Conservation (phyloP, 2,888 invertebrate genomes). For the Agrochola litura region DNA sequence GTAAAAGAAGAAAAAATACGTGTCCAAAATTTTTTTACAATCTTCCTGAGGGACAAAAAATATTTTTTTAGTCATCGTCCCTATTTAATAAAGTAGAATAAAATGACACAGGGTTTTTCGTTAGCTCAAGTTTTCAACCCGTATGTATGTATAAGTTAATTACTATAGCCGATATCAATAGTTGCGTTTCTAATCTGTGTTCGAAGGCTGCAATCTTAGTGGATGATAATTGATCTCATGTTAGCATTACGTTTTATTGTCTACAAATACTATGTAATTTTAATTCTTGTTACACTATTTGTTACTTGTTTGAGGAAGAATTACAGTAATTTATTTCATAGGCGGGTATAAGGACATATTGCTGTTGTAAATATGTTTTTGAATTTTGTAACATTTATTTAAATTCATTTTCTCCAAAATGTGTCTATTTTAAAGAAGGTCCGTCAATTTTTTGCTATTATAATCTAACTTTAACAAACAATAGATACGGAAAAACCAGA, state of each 20-base stretch:
- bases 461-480: slow-evolving; percentile 4
- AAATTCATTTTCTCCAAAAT: background rate
- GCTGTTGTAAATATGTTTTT: background rate
- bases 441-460: background rate
- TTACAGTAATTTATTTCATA: background rate
- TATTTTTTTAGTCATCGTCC: too few species aligned
- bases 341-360: too few species aligned
- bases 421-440: background rate
- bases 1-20: too few species aligned
- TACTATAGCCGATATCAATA: slow-evolving; percentile 7
- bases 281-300: background rate
- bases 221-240: slow-evolving; percentile 41
- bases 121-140: slow-evolving; percentile 32
- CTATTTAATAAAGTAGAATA: too few species aligned
- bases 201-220: slow-evolving; percentile 40
- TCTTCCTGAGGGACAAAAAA: too few species aligned
- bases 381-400: background rate
- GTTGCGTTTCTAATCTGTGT: slow-evolving; percentile 46
- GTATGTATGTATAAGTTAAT: background rate
- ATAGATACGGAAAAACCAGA: slow-evolving; percentile 4
- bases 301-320: slow-evolving; percentile 3
- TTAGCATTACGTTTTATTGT: slow-evolving; percentile 33
- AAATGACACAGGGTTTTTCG: too few species aligned
- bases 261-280: slow-evolving; percentile 32
- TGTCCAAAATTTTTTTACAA: too few species aligned